Conservation (phyloP, 2,113 vertebrate species). For the Microcebus murinus region DNA sequence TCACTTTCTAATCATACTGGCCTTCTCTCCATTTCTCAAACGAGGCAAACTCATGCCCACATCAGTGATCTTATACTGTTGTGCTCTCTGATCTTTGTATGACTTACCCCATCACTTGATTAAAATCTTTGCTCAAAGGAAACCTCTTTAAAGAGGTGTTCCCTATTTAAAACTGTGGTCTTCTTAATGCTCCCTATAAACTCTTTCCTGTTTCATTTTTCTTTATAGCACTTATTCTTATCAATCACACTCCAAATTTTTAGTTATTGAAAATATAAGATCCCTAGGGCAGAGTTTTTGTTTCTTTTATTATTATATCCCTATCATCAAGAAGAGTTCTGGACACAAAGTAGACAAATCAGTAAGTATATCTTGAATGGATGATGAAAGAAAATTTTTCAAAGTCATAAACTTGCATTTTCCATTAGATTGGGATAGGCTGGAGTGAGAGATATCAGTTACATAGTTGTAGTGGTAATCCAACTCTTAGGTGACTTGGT, state of each 20-base stretch:
- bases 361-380: neutral
- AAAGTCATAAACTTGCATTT: constrained; percentile 26
- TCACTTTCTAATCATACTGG: neutral
- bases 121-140: constrained; percentile 4
- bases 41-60: neutral
- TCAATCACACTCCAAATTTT: neutral
- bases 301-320: neutral
- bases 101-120: neutral
- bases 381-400: constrained; percentile 13
- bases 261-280: constrained; percentile 13
- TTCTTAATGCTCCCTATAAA: neutral
- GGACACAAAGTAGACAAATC: neutral
- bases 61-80: neutral
- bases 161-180: neutral
- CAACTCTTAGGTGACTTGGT: neutral
- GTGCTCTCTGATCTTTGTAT: neutral
- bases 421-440: neutral
- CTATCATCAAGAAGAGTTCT: neutral
- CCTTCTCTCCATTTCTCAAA: constrained; percentile 27
- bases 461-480: neutral
- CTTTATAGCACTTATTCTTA: neutral
- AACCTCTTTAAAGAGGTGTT: neutral
- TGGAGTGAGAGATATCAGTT: neutral
- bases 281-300: neutral
- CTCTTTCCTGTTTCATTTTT: neutral